Evolutionary conservation across 30 jellyfish, hydroid and myxozoan species (phyloP), one percentile per base, ranked within the genome.

Genomic region (Mastigias papua): DNA sequence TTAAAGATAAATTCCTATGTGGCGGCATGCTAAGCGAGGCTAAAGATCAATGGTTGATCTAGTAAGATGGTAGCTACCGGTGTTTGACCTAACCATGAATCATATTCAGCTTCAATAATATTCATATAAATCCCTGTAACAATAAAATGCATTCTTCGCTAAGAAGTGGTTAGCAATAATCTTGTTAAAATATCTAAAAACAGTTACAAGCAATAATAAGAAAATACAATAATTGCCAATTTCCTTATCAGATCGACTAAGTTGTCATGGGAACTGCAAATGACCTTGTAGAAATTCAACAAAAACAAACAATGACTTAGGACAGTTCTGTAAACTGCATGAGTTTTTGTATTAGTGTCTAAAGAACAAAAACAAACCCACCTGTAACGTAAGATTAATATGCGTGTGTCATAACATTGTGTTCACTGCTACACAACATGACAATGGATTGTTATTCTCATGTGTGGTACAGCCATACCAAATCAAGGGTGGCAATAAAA

Each of bases 191-290:
- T 64, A 51, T 33, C 34, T n/a, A 26, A 48, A 62, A 79, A 79
- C 90, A 79, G 82, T 79, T 79, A 79, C 63, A 49, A n/a, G 48
- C 34, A 20, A 35, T 32, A 79, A 79, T 51, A 0, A 79, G 30
- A 50, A 79, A 79, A 64, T 27, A 13, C 49, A 79, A 79, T 79
- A 20, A 79, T 79, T 79, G 80, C 51, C 78, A 79, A 79, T 79
- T 79, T 79, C 78, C 90, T 62, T 66, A 79, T 79, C 90, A 62
- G 25, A 10, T 34, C 60, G 35, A 23, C 8, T 34, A 19, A 7
- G 64, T 79, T 22, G 32, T 81, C 69, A 79, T 79, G 81, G 81
- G 0, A 37, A 63, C 71, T 28, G 9, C 8, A 65, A 79, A 61
- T 50, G 31, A 62, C 49, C 74, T 50, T 49, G 29, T 25, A 30